Evolutionary conservation across 2,888 invertebrate species (phyloP).

Genomic region (Craniophora ligustri): DNA sequence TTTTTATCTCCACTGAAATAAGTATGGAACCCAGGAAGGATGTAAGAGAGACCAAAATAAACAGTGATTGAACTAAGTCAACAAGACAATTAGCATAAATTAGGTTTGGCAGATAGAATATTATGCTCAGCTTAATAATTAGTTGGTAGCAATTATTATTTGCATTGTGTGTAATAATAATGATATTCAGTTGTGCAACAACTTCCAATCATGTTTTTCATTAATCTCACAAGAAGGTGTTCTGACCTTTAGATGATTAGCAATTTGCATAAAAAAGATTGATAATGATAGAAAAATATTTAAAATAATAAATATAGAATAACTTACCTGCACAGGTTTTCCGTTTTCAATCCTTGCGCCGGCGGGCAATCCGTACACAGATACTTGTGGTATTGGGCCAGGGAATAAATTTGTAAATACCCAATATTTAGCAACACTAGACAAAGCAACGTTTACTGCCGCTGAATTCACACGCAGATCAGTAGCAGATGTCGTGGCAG

Average conservation of each 20-base stretch:
- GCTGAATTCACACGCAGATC: conserved; percentile 90
- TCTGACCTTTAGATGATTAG: conserved; percentile 21
- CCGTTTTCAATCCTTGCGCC: conserved; percentile 89
- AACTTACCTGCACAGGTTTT: conserved; percentile 89
- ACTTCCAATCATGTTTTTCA: background rate
- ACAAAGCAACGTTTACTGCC: conserved; percentile 91
- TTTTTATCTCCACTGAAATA: background rate
- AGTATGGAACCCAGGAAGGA: conserved; percentile 5
- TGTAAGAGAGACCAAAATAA: conserved; percentile 25
- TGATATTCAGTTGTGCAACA: background rate
- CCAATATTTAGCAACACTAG: conserved; percentile 94
- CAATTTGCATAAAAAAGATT: background rate
- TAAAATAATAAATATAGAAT: conserved; percentile 1
- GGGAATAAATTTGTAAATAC: conserved; percentile 94
- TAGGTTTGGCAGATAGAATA: conserved; percentile 24
- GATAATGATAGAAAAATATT: too few species aligned
- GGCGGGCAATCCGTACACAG: conserved; percentile 91
- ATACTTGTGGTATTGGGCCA: conserved; percentile 92
- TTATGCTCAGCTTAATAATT: conserved; percentile 23
- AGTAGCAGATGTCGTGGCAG: conserved; percentile 89
- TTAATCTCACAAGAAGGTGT: background rate
- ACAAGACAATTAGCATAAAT: conserved; percentile 51
- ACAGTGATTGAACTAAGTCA: conserved; percentile 46
- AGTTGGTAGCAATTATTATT: conserved; percentile 8
- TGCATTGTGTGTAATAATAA: background rate